Conservation (phyloP, 2,797 vertebrate genomes). For the Nannoperca australis region DNA sequence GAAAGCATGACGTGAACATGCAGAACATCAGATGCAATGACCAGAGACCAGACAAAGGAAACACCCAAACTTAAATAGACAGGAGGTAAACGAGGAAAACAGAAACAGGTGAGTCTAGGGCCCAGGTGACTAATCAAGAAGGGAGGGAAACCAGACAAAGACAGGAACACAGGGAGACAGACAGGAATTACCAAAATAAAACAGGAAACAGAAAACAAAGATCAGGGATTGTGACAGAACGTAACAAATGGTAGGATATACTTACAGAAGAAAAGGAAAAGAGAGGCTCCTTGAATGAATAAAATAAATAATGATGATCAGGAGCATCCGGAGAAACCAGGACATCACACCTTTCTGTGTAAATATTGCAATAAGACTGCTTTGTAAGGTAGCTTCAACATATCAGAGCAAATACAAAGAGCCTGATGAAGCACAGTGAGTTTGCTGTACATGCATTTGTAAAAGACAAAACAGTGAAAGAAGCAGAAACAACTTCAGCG, state of each 20-base stretch:
- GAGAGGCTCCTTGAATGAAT: not conserved
- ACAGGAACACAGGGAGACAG: too few species aligned
- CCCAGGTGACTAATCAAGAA: too few species aligned
- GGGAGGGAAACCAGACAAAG: too few species aligned
- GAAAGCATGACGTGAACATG: too few species aligned
- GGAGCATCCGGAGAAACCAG: not conserved
- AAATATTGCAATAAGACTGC: constrained; percentile 2
- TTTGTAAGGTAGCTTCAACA: not conserved
- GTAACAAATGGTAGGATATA: not conserved
- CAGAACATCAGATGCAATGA: too few species aligned
- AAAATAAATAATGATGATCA: not conserved
- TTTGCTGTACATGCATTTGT: not conserved
- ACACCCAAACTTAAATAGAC: too few species aligned
- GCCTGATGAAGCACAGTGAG: not conserved
- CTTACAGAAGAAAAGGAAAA: not conserved
- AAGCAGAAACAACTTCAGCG: not conserved
- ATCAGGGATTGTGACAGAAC: too few species aligned
- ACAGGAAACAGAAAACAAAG: too few species aligned
- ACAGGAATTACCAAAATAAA: too few species aligned
- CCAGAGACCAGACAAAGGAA: too few species aligned
- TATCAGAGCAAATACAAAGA: not conserved
- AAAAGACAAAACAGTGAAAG: not conserved
- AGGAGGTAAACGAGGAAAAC: too few species aligned
- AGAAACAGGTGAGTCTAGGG: too few species aligned
- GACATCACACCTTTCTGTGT: not conserved